These are phyloP conservation scores for Nemoura dubitans DNA, from an alignment of 2,888 invertebrate species.

Conservation along the genomic window DNA sequence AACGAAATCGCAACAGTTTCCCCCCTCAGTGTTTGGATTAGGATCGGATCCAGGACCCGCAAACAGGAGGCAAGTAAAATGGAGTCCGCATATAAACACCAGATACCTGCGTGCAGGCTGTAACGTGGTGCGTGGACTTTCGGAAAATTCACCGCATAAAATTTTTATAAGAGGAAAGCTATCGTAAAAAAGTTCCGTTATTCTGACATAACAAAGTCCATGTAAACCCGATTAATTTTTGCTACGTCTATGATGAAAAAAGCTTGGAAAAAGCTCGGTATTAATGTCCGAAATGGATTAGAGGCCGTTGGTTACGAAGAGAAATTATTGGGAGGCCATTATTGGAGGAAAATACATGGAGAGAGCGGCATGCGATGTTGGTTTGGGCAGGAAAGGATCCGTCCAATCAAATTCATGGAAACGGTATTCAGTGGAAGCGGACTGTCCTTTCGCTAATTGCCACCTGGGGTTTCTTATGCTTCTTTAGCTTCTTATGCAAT, in stretches of 20 bases:
- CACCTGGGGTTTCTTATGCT: neutral
- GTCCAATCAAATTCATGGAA: neutral
- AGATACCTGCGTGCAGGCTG: no score
- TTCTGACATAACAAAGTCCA: constrained; percentile 7
- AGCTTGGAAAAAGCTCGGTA: neutral
- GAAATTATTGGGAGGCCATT: neutral
- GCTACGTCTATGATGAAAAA: neutral
- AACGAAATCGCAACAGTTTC: no score
- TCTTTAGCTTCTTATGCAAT: neutral
- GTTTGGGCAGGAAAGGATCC: neutral
- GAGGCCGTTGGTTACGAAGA: neutral
- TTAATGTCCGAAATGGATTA: constrained; percentile 12
- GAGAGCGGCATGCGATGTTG: neutral
- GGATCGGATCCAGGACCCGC: no score
- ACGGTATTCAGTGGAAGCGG: neutral
- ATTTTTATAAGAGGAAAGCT: neutral
- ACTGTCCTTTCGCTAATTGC: neutral
- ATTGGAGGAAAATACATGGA: neutral
- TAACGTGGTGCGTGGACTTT: no score
- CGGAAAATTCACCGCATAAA: neutral
- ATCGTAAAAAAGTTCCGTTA: neutral
- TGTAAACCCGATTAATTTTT: constrained; percentile 12
- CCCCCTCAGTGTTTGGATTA: no score
- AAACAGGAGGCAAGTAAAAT: no score
- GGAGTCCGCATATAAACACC: no score